These are phyloP conservation scores for Catharus bicknelli DNA, from an alignment of 2,113 vertebrate genomes.

Conservation along the genomic window DNA sequence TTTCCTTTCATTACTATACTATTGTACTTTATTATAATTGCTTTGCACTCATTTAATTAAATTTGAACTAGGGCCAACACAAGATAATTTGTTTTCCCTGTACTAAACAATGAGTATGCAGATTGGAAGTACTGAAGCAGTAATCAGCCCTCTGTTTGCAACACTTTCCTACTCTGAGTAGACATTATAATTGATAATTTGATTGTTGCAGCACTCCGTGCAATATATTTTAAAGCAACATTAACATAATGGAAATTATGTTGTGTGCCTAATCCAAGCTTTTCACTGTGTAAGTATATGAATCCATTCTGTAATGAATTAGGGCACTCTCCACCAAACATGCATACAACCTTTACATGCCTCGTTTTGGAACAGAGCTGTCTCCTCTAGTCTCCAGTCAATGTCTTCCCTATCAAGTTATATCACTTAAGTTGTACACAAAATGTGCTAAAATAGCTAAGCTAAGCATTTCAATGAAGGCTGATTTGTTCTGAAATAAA, in stretches of 20 bases:
- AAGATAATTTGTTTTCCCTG: slow-evolving; percentile 98
- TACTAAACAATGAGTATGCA: slow-evolving; percentile 93
- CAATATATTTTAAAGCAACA: slow-evolving; percentile 88
- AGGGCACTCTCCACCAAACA: slow-evolving; percentile 8
- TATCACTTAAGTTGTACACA: neutral
- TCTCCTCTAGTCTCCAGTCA: neutral
- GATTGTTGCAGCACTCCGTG: slow-evolving; percentile 83
- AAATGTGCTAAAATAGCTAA: neutral
- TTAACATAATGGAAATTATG: slow-evolving; percentile 88
- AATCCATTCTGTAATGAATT: slow-evolving; percentile 54
- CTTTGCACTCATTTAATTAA: slow-evolving; percentile 94
- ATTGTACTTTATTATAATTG: slow-evolving; percentile 96
- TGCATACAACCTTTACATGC: neutral
- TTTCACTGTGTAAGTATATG: slow-evolving; percentile 71
- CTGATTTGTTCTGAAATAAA: neutral
- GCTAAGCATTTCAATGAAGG: neutral
- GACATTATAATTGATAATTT: slow-evolving; percentile 91
- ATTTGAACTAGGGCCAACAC: slow-evolving; percentile 93
- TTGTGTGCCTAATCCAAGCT: slow-evolving; percentile 81
- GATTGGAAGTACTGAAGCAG: slow-evolving; percentile 89
- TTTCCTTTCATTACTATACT: slow-evolving; percentile 95
- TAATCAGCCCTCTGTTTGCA: slow-evolving; percentile 87
- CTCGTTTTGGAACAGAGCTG: neutral
- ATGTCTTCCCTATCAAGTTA: neutral
- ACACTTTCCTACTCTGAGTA: slow-evolving; percentile 84